Conservation (phyloP, 2,113 vertebrate genomes). For the Erinaceus europaeus region DNA sequence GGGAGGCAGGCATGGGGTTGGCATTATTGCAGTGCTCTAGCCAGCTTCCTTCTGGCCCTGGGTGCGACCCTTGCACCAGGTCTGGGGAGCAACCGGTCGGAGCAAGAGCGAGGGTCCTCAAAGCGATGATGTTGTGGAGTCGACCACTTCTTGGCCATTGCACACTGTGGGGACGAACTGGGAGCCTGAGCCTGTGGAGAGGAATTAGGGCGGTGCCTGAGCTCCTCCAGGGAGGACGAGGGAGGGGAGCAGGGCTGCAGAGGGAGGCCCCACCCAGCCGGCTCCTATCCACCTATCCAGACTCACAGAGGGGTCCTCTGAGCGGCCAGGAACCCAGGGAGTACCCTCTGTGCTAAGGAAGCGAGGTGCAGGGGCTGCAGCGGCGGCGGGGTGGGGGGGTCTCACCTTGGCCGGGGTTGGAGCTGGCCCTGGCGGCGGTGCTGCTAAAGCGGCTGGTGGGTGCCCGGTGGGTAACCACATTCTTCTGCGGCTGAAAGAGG, state of each 20-base stretch:
- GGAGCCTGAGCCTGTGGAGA: constrained; percentile 86
- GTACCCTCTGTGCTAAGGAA: not conserved
- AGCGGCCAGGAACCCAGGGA: not conserved
- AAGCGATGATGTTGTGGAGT: constrained; percentile 96
- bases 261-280: not conserved
- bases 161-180: constrained; percentile 94
- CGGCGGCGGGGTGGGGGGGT: fast-evolving
- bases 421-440: constrained; percentile 83
- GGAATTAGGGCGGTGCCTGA: not conserved
- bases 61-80: not conserved
- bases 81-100: not conserved
- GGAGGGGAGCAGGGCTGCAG: not conserved
- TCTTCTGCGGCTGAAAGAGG: constrained; percentile 99
- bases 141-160: constrained; percentile 96
- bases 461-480: constrained; percentile 90
- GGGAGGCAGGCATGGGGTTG: not conserved
- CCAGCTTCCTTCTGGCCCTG: constrained; percentile 17
- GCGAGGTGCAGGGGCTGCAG: not conserved
- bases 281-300: not conserved
- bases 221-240: not conserved
- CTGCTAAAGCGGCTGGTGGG: constrained; percentile 91
- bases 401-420: constrained; percentile 91
- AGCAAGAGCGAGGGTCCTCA: constrained; percentile 78
- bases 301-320: not conserved
- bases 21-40: constrained; percentile 61